Percentiles rank a stretch among this genome's conserved stretches.
Evolutionary conservation across 2,113 vertebrate species (phyloP).

Genomic region (Antigone vipio): DNA sequence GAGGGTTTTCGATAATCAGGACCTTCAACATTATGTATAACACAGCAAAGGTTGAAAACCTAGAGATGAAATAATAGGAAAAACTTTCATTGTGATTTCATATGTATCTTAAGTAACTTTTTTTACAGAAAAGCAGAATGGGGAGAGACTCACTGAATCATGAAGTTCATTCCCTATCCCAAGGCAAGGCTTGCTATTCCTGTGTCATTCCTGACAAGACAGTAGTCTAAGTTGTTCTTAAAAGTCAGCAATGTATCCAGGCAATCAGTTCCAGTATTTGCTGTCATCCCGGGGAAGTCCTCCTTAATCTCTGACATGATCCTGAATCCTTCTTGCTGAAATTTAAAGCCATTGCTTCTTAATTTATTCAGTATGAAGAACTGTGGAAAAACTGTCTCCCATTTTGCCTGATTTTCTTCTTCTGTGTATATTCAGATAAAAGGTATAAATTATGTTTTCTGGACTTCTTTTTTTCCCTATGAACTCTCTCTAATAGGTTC

Average conservation of each 20-base stretch:
- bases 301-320: not conserved
- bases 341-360: not conserved
- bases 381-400: not conserved
- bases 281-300: not conserved
- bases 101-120: no score
- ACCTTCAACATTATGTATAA: not conserved
- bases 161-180: not conserved
- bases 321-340: not conserved
- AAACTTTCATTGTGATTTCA: not conserved
- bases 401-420: not conserved
- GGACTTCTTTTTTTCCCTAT: not conserved
- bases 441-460: not conserved
- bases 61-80: not conserved
- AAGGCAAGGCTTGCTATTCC: not conserved
- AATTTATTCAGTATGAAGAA: not conserved
- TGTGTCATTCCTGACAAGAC: not conserved
- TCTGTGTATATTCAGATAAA: not conserved
- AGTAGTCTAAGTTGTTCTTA: not conserved
- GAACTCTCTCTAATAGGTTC: not conserved
- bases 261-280: not conserved
- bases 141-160: not conserved
- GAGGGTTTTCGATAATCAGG: not conserved
- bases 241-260: not conserved
- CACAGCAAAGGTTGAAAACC: not conserved
- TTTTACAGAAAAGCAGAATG: not conserved